These are phyloP conservation scores for Cinara cedri DNA, from an alignment of 2,888 invertebrate genomes.

Conservation along the genomic window DNA sequence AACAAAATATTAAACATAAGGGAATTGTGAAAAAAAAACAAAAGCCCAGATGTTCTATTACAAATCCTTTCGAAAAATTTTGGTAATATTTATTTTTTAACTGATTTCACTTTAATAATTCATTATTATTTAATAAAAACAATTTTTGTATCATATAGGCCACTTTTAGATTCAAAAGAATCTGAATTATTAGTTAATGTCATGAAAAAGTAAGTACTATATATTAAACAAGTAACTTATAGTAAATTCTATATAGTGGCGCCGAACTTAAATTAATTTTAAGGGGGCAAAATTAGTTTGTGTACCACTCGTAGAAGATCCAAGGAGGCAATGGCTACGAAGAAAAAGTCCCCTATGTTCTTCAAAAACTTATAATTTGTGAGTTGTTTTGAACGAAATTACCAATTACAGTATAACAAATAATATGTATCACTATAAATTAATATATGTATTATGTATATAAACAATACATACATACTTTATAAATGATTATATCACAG, in stretches of 20 bases:
- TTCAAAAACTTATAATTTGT: too few species aligned
- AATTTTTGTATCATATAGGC: slow-evolving; percentile 5
- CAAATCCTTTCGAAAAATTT: slow-evolving; percentile 48
- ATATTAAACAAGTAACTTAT: background rate
- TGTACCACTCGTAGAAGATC: too few species aligned
- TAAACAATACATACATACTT: too few species aligned
- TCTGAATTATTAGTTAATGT: slow-evolving; percentile 25
- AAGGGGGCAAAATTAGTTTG: too few species aligned
- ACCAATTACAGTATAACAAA: too few species aligned
- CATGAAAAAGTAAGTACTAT: slow-evolving; percentile 39
- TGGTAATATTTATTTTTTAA: slow-evolving; percentile 29
- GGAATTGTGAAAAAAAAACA: slow-evolving; percentile 37
- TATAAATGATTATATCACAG: too few species aligned
- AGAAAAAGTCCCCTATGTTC: too few species aligned
- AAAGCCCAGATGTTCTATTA: slow-evolving; percentile 22
- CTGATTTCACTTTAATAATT: background rate
- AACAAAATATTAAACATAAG: slow-evolving; percentile 30
- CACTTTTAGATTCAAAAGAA: slow-evolving; percentile 30
- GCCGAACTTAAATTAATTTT: too few species aligned
- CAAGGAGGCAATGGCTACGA: too few species aligned
- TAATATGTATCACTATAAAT: too few species aligned
- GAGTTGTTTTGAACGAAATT: too few species aligned
- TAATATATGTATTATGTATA: too few species aligned
- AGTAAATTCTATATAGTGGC: background rate
- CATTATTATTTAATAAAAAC: background rate